phyloP scores from a whole-genome alignment of 2,113 vertebrate genomes.

The Smithornis capensis region DNA sequence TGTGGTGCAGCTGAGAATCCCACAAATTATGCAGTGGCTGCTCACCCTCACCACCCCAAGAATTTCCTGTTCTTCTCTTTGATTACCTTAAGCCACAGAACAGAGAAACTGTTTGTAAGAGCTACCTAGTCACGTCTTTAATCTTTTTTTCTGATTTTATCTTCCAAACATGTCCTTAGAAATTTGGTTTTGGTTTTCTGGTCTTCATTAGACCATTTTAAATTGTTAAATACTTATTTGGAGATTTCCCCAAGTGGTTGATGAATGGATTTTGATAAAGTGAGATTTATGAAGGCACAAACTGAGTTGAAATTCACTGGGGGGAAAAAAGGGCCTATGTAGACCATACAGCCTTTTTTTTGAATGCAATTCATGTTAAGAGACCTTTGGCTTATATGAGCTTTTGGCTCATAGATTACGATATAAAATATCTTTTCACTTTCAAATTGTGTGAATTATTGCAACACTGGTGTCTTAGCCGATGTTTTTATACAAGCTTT shows the following conservation, averaged over 20 bases:
- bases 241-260: background rate
- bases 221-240: background rate
- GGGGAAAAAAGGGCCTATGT: background rate
- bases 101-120: background rate
- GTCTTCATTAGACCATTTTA: background rate
- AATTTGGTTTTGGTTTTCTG: background rate
- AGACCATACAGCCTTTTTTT: background rate
- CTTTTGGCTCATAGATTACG: background rate
- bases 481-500: background rate
- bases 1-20: background rate
- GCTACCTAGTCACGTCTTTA: background rate
- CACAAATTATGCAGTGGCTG: background rate
- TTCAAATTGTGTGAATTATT: background rate
- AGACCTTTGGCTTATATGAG: background rate
- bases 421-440: background rate
- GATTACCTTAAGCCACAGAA: background rate
- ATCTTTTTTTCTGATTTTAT: background rate
- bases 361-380: background rate
- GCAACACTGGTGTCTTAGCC: background rate
- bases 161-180: background rate
- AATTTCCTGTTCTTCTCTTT: background rate
- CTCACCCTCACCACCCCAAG: background rate
- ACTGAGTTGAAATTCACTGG: background rate
- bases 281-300: background rate
- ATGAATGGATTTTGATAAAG: background rate